These are phyloP conservation scores for Melanotaenia duboulayi DNA, from an alignment of 2,113 vertebrate genomes.

Conservation along the genomic window DNA sequence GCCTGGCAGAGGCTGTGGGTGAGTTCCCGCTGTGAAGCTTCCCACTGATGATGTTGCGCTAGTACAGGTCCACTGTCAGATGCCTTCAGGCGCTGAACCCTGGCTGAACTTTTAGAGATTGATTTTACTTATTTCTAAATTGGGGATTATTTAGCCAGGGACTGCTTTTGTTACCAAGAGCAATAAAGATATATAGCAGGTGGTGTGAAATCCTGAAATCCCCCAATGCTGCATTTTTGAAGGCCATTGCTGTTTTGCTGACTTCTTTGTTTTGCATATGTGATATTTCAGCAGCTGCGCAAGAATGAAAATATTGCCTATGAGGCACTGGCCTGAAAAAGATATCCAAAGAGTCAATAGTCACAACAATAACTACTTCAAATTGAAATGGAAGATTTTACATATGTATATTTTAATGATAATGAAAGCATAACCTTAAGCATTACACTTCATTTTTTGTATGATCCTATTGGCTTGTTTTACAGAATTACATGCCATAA, in stretches of 20 bases:
- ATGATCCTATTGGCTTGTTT: background rate
- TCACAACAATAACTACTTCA: slow-evolving; percentile 11
- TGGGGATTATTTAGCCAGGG: slow-evolving; percentile 50
- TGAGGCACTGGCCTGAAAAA: slow-evolving; percentile 21
- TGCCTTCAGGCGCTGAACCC: slow-evolving; percentile 61
- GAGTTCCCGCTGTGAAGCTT: slow-evolving; percentile 73
- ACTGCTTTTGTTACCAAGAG: slow-evolving; percentile 49
- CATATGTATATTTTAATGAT: background rate
- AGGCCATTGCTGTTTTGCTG: slow-evolving; percentile 72
- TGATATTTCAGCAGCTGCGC: slow-evolving; percentile 65
- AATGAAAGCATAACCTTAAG: slow-evolving; percentile 10
- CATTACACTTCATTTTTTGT: background rate
- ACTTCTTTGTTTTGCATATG: slow-evolving; percentile 71
- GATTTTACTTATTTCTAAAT: slow-evolving; percentile 51
- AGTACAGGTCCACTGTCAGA: slow-evolving; percentile 42
- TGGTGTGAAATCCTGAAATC: slow-evolving; percentile 66
- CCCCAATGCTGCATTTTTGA: slow-evolving; percentile 62
- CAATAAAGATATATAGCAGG: slow-evolving; percentile 61
- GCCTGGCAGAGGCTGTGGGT: slow-evolving; percentile 96
- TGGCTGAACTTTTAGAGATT: slow-evolving; percentile 59
- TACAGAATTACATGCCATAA: background rate
- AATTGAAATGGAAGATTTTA: slow-evolving; percentile 7
- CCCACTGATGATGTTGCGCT: slow-evolving; percentile 45
- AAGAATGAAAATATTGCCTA: slow-evolving; percentile 44
- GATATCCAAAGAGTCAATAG: slow-evolving; percentile 13